Conservation (phyloP, 1,140 invertebrate genomes). For the Drosophila parabipectinata region DNA sequence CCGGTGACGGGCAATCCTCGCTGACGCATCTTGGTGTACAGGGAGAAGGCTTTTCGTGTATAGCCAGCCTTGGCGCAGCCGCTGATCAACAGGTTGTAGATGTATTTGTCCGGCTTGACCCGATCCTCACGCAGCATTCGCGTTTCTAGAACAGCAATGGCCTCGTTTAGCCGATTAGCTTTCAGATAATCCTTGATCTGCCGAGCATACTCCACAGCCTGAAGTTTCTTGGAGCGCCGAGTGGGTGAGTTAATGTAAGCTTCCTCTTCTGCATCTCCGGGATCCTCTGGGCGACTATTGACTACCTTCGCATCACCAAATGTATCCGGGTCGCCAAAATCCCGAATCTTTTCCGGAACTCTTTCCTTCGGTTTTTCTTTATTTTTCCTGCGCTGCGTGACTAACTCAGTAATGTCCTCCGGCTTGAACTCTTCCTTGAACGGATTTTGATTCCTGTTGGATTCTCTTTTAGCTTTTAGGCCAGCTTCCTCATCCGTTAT, state of each 20-base stretch:
- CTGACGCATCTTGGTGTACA: conserved; percentile 93
- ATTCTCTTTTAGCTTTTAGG: conserved; percentile 51
- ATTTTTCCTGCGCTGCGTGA: not conserved
- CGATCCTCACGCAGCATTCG: conserved; percentile 90
- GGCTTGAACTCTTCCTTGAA: conserved; percentile 12
- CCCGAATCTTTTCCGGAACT: not conserved
- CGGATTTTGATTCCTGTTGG: conserved; percentile 43
- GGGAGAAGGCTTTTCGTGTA: conserved; percentile 92
- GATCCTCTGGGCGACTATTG: not conserved
- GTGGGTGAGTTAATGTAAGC: conserved; percentile 84
- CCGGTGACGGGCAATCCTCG: conserved; percentile 87
- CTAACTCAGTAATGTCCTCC: conserved; percentile 4
- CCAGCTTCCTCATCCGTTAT: conserved; percentile 70
- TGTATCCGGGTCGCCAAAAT: conserved; percentile 47
- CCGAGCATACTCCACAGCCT: conserved; percentile 87
- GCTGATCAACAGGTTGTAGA: conserved; percentile 92
- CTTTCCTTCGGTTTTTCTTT: not conserved
- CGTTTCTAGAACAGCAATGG: conserved; percentile 90
- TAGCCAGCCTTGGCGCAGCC: conserved; percentile 92
- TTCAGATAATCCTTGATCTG: conserved; percentile 88
- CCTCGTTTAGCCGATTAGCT: conserved; percentile 88
- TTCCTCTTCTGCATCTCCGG: conserved; percentile 86
- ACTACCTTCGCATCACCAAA: conserved; percentile 43
- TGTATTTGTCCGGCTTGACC: conserved; percentile 90
- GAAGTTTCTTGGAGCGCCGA: conserved; percentile 84